phyloP scores from a whole-genome alignment of 2,113 vertebrate genomes.

The Gracilinanus agilis region DNA sequence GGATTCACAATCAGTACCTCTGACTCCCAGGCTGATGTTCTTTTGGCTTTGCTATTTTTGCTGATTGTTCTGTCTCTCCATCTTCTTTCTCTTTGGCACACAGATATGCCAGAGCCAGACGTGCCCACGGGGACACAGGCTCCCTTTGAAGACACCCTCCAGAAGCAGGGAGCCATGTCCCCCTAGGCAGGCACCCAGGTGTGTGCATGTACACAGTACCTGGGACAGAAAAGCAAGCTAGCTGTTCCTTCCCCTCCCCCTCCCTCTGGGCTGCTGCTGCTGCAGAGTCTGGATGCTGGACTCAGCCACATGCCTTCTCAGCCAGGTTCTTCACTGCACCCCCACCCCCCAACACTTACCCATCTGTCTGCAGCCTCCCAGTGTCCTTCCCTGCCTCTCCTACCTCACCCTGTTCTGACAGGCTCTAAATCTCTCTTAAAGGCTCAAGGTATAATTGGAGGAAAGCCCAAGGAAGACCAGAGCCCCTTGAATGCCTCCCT shows the following conservation, averaged over 20 bases:
- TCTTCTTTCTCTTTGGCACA: not conserved
- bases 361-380: fast-evolving
- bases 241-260: not conserved
- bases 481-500: not conserved
- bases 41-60: not conserved
- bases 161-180: not conserved
- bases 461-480: constrained; percentile 22
- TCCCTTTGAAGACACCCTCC: not conserved
- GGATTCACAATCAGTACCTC: not conserved
- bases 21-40: not conserved
- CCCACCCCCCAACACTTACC: not conserved
- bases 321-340: not conserved
- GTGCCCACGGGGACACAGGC: not conserved
- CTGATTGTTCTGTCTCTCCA: not conserved
- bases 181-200: fast-evolving
- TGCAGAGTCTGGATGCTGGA: not conserved
- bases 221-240: not conserved
- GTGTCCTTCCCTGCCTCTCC: not conserved
- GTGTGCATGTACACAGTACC: not conserved
- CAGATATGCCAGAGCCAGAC: not conserved
- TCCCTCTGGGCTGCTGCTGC: not conserved
- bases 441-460: constrained; percentile 7
- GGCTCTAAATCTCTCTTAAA: constrained; percentile 18
- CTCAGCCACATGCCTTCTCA: not conserved
- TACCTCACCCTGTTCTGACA: not conserved